These are phyloP conservation scores for Sorex fumeus DNA, from an alignment of 2,113 vertebrate genomes.

Conservation along the genomic window DNA sequence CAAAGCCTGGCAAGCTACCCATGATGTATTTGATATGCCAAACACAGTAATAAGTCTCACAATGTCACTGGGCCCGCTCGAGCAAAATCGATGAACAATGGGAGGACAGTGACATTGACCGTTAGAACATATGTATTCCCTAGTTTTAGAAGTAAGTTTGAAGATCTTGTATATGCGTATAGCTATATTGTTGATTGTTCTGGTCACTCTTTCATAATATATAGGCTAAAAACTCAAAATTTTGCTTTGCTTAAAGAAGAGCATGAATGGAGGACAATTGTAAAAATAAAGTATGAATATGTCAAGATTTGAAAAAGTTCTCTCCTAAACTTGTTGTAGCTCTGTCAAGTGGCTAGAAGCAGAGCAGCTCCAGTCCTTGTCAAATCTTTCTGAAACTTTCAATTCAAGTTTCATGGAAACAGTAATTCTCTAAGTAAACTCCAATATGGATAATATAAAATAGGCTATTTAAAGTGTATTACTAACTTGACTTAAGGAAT, in stretches of 20 bases:
- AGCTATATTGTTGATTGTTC: not conserved
- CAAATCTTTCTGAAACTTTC: no score
- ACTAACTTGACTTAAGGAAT: not conserved
- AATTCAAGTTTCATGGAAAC: no score
- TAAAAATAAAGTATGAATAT: not conserved
- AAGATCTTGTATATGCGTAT: not conserved
- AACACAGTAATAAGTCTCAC: no score
- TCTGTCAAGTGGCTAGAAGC: no score
- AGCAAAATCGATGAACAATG: no score
- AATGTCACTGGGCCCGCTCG: no score
- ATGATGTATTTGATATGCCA: no score
- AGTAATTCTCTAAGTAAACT: not conserved
- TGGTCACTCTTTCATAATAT: not conserved
- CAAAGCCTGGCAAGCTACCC: no score
- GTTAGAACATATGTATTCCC: not conserved
- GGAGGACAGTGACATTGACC: no score
- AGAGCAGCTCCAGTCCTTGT: no score
- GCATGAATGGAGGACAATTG: not conserved
- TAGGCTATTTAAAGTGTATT: not conserved
- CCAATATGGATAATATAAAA: constrained; percentile 6
- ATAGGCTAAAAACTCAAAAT: not conserved
- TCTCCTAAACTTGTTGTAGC: no score
- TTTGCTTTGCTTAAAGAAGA: not conserved
- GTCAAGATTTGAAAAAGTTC: not conserved
- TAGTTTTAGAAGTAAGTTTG: not conserved